Percentiles rank a stretch among this genome's conserved stretches.
These are phyloP conservation scores for Palythoa heliodiscus DNA, from an alignment of 92 coral and sea anemone species.

Conservation along the genomic window DNA sequence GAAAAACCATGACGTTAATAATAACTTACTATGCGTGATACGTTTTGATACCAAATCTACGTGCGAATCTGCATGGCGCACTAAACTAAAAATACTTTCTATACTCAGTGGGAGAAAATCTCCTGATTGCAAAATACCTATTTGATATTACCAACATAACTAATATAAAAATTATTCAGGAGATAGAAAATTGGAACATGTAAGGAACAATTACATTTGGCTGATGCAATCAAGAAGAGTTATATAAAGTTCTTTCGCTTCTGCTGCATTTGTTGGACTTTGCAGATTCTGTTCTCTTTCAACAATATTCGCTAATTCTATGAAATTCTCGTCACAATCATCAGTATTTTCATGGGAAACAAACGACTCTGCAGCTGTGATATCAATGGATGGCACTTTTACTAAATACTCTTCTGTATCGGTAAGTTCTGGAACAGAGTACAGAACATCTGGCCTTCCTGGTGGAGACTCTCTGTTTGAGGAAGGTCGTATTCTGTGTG, in stretches of 20 bases:
- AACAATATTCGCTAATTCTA: too few species aligned
- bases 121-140: neutral
- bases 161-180: neutral
- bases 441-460: conserved; percentile 10
- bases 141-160: neutral
- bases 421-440: neutral
- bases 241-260: too few species aligned
- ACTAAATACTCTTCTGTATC: neutral
- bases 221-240: conserved; percentile 1
- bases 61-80: neutral
- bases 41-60: neutral
- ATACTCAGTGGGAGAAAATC: neutral
- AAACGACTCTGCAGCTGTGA: too few species aligned
- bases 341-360: too few species aligned
- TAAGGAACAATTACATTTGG: neutral
- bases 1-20: neutral
- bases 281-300: too few species aligned
- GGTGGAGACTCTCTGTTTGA: neutral
- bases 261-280: too few species aligned
- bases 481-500: conserved; percentile 1
- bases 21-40: neutral
- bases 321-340: too few species aligned
- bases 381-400: too few species aligned
- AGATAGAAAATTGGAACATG: neutral
- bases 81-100: neutral